Evolutionary conservation across 2,888 invertebrate species (phyloP).

Genomic region (Ornithoptera priamus): DNA sequence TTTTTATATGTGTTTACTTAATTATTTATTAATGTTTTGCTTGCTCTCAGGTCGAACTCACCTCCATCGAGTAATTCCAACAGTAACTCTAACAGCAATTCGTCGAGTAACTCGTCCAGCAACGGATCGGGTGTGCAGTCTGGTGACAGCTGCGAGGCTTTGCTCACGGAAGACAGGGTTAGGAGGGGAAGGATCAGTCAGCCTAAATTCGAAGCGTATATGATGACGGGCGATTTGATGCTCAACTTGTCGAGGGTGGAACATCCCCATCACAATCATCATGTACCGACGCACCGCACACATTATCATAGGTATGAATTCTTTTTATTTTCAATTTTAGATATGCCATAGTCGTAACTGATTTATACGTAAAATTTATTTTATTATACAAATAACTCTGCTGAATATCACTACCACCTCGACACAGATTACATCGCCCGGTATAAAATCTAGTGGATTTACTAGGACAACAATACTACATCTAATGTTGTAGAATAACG

Average conservation of each 20-base stretch:
- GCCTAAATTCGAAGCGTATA: conserved; percentile 93
- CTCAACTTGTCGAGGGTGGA: conserved; percentile 93
- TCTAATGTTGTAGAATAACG: too few species aligned
- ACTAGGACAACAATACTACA: too few species aligned
- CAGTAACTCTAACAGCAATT: conserved; percentile 58
- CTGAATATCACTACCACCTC: too few species aligned
- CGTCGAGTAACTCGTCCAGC: conserved; percentile 68
- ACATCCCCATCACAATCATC: conserved; percentile 80
- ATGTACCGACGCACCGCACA: conserved; percentile 72
- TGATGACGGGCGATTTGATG: conserved; percentile 98
- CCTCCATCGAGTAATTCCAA: conserved; percentile 64
- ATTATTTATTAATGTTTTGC: neutral
- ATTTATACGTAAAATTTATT: too few species aligned
- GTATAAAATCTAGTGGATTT: too few species aligned
- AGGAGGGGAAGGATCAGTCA: conserved; percentile 59
- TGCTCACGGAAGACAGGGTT: conserved; percentile 63
- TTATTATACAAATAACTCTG: too few species aligned
- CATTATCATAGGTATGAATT: conserved; percentile 64
- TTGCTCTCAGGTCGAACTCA: conserved; percentile 55
- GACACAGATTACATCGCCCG: too few species aligned
- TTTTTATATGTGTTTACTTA: too few species aligned
- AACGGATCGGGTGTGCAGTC: conserved; percentile 78
- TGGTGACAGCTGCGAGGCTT: conserved; percentile 73
- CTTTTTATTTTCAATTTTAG: neutral
- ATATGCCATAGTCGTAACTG: neutral